These are phyloP conservation scores for Scortum barcoo DNA, from an alignment of 2,113 vertebrate genomes.

Conservation along the genomic window DNA sequence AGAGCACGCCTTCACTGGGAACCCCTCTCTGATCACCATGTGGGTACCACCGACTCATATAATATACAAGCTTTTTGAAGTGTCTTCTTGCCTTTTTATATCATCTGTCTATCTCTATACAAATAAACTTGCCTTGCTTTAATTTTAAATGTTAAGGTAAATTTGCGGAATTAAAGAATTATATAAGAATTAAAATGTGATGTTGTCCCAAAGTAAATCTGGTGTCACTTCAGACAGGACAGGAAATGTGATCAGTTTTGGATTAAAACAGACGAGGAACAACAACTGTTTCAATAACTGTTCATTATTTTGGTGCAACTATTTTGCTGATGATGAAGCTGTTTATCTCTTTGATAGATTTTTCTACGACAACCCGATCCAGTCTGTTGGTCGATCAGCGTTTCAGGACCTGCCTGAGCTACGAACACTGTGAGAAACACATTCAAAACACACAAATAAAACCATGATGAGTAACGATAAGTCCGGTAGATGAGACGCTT, in stretches of 20 bases:
- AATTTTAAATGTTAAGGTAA: neutral
- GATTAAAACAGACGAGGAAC: neutral
- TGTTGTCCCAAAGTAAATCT: neutral
- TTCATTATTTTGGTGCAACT: neutral
- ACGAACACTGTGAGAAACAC: conserved; percentile 77
- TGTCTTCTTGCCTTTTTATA: neutral
- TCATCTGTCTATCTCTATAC: neutral
- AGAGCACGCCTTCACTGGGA: conserved; percentile 91
- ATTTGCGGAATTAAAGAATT: neutral
- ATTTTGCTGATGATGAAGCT: neutral
- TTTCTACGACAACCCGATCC: conserved; percentile 96
- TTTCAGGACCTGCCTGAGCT: conserved; percentile 94
- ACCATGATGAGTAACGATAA: no score
- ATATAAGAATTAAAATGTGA: neutral
- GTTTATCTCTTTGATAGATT: conserved; percentile 81
- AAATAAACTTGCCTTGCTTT: no score
- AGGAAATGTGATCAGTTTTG: no score
- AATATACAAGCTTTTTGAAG: neutral
- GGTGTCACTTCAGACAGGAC: neutral
- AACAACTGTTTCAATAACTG: neutral
- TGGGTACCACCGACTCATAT: conserved; percentile 77
- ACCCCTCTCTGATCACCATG: conserved; percentile 93
- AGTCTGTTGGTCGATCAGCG: conserved; percentile 91
- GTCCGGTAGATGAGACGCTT: no score
- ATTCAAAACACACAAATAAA: neutral